A percentile compares a stretch with the other conserved stretches of the same genome.
phyloP scores from a whole-genome alignment of 2,113 vertebrate species.

The Scolopax mira region DNA sequence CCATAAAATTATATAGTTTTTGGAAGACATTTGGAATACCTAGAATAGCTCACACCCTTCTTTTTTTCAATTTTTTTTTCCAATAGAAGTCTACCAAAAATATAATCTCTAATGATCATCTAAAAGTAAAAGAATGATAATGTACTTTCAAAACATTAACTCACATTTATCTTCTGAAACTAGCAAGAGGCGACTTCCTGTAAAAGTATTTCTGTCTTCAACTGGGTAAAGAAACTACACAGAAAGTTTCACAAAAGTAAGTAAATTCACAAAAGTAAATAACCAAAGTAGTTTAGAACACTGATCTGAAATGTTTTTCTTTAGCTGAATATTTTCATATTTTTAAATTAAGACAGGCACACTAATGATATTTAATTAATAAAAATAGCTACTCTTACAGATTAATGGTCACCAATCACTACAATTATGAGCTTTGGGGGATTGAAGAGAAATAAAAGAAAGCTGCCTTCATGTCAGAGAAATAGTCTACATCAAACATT shows the following conservation, averaged over 20 bases:
- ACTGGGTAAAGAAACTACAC: slow-evolving; percentile 86
- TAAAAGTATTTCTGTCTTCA: slow-evolving; percentile 61
- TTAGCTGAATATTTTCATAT: not conserved
- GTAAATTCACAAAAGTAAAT: not conserved
- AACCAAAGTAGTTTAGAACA: not conserved
- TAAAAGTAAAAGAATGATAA: not conserved
- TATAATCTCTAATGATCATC: not conserved
- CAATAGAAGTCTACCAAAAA: not conserved
- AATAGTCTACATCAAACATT: not conserved
- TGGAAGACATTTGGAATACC: not conserved
- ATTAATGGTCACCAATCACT: not conserved
- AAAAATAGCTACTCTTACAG: not conserved
- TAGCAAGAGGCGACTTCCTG: slow-evolving; percentile 86
- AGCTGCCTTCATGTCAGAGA: not conserved
- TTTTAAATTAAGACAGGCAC: not conserved
- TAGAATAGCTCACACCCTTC: not conserved
- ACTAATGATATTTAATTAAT: not conserved
- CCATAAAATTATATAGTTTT: not conserved
- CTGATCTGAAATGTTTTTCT: not conserved
- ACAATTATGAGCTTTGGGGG: not conserved
- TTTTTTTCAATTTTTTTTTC: not conserved
- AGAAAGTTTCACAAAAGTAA: slow-evolving; percentile 43
- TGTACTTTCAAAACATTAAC: not conserved
- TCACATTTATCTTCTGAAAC: slow-evolving; percentile 93
- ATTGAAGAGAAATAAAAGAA: not conserved